Base-by-base conservation (phyloP, 2,113 vertebrate species). In the Perca fluviatilis region DNA sequence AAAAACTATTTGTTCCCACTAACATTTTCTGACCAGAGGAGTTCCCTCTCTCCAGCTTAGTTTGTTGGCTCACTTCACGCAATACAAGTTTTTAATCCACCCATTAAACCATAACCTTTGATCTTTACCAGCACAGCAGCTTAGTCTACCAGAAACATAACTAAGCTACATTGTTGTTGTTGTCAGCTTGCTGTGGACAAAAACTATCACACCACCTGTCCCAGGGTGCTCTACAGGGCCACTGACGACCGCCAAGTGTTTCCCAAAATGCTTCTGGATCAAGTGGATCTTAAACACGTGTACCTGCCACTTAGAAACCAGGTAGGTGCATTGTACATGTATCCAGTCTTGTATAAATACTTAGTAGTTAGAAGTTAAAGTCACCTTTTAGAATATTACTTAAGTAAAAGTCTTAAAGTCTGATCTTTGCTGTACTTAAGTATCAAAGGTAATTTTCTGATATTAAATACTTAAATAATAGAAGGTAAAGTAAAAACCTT, bases 171-270 rank as follows among this genome's bases (percentile, higher is more conserved):
- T 87, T 64, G 0, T 85, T 62, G 0, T 85, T 66, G n/a, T 95
- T 91, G 80, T 74, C 92, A 99, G 98, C 94, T 97, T 79, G 60
- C 95, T 84, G 95, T 99, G 91, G 96, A 96, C 91, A 90, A 95
- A 74, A 87, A 95, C 72, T 93, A 94, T 90, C 94, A 82, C 23
- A 81, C 95, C 23, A 91, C 90, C 88, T 99, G 97, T 80, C 96
- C 96, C 36, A 95, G 90, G 11, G 91, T 97, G 78, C 95, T 99
- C 67, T 96, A 96, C 70, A 95, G 96, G 89, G 96, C 97, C 82
- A 86, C 93, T 72, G 93, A 96, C 51, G 97, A 98, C 89, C 95
- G 88, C 5, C 53, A 91, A 3, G 54, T 98, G 88, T 96, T 97
- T 87, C 95, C 94, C 79, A 97, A 93, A 88, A 95, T 99, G 33